Percentiles rank a stretch among this genome's conserved stretches.
These are phyloP conservation scores for Protosalanx chinensis DNA, from an alignment of 2,797 vertebrate species.

Conservation along the genomic window DNA sequence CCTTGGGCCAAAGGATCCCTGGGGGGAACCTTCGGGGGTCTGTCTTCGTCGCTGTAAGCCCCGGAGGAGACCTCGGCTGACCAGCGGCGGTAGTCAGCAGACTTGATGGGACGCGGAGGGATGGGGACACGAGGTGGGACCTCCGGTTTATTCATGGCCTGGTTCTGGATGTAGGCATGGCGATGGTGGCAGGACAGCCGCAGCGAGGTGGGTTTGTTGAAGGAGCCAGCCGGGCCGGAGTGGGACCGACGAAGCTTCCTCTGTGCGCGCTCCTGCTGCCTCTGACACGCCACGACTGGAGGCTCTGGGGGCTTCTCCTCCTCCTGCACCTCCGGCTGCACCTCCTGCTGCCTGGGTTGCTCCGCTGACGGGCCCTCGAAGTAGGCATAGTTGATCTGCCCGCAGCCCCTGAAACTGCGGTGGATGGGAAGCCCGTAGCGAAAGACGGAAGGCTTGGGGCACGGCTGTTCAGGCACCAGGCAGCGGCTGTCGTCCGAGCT, in stretches of 20 bases:
- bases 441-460: slow-evolving; percentile 69
- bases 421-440: slow-evolving; percentile 69
- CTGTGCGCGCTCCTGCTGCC: slow-evolving; percentile 72
- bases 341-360: slow-evolving; percentile 33
- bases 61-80: slow-evolving; percentile 91
- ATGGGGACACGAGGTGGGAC: slow-evolving; percentile 89
- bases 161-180: slow-evolving; percentile 72
- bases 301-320: slow-evolving; percentile 49
- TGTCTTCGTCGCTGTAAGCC: slow-evolving; percentile 88
- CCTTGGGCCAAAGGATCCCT: slow-evolving; percentile 83
- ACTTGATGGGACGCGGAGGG: slow-evolving; percentile 83
- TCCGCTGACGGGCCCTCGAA: slow-evolving; percentile 76
- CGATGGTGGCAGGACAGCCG: slow-evolving; percentile 72
- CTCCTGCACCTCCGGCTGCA: slow-evolving; percentile 53
- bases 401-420: slow-evolving; percentile 85
- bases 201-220: slow-evolving; percentile 80
- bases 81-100: slow-evolving; percentile 87
- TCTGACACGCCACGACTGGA: slow-evolving; percentile 37
- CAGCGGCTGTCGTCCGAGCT: slow-evolving; percentile 78
- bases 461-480: slow-evolving; percentile 65
- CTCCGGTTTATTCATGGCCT: slow-evolving; percentile 78
- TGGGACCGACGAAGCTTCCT: slow-evolving; percentile 85
- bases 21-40: slow-evolving; percentile 91
- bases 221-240: slow-evolving; percentile 91
- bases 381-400: slow-evolving; percentile 91